Base-by-base conservation (phyloP, 1,140 invertebrate species). In the Caenorhabditis remanei region DNA sequence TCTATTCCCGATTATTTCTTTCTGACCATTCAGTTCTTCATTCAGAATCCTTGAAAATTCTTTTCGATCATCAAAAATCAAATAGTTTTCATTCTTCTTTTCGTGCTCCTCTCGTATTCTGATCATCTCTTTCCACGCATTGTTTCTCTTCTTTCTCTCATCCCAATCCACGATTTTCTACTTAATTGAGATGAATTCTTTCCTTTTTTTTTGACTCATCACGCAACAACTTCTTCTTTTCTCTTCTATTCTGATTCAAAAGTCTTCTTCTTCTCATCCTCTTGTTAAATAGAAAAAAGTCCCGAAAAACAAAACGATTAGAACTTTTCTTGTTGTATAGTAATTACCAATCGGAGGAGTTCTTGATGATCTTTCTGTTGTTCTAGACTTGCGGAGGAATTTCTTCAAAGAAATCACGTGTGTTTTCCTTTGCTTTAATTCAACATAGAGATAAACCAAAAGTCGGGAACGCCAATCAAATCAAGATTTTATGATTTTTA, bases 141-240 rank as follows among this genome's bases (percentile, higher is more conserved):
- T 53, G 50, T 53, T 53, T 16, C 24, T 32, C 21, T 63, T 63
- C 11, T 63, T 32, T 24, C 13, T 32, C 61, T 63, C 61, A 58
- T 58, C 61, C 24, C 14, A 6, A 11, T 11, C n/a, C 24, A 13
- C 11, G 16, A 53, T 40, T 14, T 21, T 63, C 61, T 8, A 63
- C 61, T 40, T 63, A 63, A 63, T 63, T 63, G 61, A 21, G 61
- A 63, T 63, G 61, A 63, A 63, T 63, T 63, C 19, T 63, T 63
- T 32, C 32, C 61, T 32, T 63, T 8, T 58, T 58, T 8, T n/a
- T 32, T 63, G 21, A 32, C 61, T 63, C 61, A 63, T 63, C 61
- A 63, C 61, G 61, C 61, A 63, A 58, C 55, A 21, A 63, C n/a
- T 63, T 63, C 32, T 21, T 13, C 24, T 63, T 40, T 63, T 63